Evolutionary conservation across 2,797 vertebrate species (phyloP).

Genomic region (Myoxocephalus aenaeus): DNA sequence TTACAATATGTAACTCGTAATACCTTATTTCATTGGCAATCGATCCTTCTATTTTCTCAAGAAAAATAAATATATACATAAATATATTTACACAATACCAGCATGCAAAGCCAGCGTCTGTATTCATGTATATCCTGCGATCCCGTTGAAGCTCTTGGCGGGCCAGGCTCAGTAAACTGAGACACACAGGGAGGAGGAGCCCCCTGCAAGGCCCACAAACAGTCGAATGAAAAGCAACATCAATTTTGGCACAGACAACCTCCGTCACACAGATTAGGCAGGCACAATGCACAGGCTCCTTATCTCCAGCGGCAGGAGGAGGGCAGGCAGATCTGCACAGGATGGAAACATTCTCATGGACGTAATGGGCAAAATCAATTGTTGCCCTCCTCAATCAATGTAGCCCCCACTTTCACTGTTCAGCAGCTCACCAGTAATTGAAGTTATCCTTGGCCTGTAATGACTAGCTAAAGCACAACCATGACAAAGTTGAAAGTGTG

Average conservation of each 20-base stretch:
- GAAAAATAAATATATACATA: slow-evolving; percentile 25
- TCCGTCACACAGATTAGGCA: slow-evolving; percentile 99
- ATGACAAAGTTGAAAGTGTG: slow-evolving; percentile 98
- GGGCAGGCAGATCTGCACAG: slow-evolving; percentile 98
- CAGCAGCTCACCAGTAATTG: slow-evolving; percentile 99
- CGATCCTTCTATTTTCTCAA: slow-evolving; percentile 60
- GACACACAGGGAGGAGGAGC: slow-evolving; percentile 87
- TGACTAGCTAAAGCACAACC: slow-evolving; percentile 96
- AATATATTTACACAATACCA: slow-evolving; percentile 55
- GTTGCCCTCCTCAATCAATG: slow-evolving; percentile 99
- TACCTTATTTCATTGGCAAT: slow-evolving; percentile 54
- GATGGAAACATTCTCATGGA: slow-evolving; percentile 99
- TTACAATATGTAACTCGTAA: slow-evolving; percentile 23
- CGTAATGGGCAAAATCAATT: slow-evolving; percentile 99
- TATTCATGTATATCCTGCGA: slow-evolving; percentile 83
- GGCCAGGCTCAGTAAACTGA: slow-evolving; percentile 85
- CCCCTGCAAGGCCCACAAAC: slow-evolving; percentile 92
- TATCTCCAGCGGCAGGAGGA: slow-evolving; percentile 99
- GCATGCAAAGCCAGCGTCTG: slow-evolving; percentile 82
- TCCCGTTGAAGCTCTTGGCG: slow-evolving; percentile 84
- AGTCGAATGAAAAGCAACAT: slow-evolving; percentile 99
- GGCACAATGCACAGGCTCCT: slow-evolving; percentile 98
- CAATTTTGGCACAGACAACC: slow-evolving; percentile 99
- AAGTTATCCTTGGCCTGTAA: slow-evolving; percentile 99
- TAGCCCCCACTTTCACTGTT: slow-evolving; percentile 98